Evolutionary conservation across 1,140 invertebrate genomes (phyloP), one percentile per base, ranked within the genome.

Genomic region (Orchestia grillus): DNA sequence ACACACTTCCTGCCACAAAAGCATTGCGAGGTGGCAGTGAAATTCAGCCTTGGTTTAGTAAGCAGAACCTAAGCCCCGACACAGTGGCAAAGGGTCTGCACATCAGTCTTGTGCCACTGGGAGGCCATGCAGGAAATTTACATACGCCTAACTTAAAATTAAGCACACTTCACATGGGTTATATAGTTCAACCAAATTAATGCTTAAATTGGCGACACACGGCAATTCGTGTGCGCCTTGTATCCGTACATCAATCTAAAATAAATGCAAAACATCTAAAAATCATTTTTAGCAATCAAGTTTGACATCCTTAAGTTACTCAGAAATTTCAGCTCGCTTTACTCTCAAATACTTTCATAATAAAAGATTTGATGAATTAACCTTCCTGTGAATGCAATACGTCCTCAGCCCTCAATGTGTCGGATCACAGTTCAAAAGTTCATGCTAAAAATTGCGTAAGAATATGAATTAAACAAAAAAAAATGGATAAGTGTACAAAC

Each of bases 141-240:
- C 62, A 8, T 77, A 28, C 88, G 42, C 42, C 4, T 77, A 90
- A 90, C 88, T 90, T 90, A 90, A 41, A 44, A 90, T 0, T 90
- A 90, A 42, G 43, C 88, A 90, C 88, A 90, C 88, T 90, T 90
- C 88, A 90, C 88, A 90, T 90, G n/a, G 88, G n/a, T 90, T 90
- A 90, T 90, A 90, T 90, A 90, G 41, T 90, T 42, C 41, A 90
- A 90, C 41, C 62, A 36, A 77, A 77, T 77, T 77, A 77, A 77
- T 77, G 62, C 62, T 77, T 77, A 77, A 53, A 77, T 77, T 77
- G 62, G 62, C 62, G 28, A 77, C 28, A 77, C 62, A 77, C 62
- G 3, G 11, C 3, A 77, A 28, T 36, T 19, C 3, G 62, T 36
- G 62, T 77, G 62, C 62, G 36, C 62, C 62, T 77, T 23, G 62